These are phyloP conservation scores for Callospermophilus lateralis DNA, from an alignment of 2,113 vertebrate species.

Conservation along the genomic window DNA sequence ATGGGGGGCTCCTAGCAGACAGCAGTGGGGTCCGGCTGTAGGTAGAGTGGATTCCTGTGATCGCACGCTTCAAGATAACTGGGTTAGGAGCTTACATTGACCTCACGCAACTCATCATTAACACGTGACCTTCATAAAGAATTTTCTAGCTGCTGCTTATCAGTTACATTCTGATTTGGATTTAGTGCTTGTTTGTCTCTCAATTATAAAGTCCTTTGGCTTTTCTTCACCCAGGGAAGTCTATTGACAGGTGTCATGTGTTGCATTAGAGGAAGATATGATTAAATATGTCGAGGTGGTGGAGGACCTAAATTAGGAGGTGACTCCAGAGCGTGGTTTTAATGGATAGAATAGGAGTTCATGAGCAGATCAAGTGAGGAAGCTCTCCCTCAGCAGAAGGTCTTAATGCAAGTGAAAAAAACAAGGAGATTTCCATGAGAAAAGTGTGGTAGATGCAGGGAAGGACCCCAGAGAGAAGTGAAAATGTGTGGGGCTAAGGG, in stretches of 20 bases:
- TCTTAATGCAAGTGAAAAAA: not conserved
- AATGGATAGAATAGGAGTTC: not conserved
- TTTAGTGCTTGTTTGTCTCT: constrained; percentile 52
- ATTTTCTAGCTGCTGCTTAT: not conserved
- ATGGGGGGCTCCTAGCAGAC: too few relatives aligned
- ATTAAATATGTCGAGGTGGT: not conserved
- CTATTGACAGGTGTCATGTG: not conserved
- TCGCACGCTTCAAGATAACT: too few relatives aligned
- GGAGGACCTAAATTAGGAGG: not conserved
- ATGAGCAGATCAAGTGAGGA: not conserved
- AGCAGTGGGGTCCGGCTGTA: too few relatives aligned
- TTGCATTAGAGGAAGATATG: not conserved
- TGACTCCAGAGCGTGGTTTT: not conserved
- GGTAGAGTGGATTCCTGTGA: too few relatives aligned
- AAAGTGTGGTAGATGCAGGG: not conserved
- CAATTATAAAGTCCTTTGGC: not conserved
- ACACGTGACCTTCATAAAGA: not conserved
- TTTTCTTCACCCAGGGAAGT: not conserved
- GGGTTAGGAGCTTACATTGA: not conserved
- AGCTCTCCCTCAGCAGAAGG: not conserved
- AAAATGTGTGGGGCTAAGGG: rapidly evolving
- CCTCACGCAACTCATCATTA: not conserved
- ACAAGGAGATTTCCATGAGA: not conserved
- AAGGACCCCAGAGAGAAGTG: not conserved
- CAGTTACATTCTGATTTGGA: constrained; percentile 77